phyloP scores from a whole-genome alignment of 2,797 vertebrate genomes.

The Xenops minutus region DNA sequence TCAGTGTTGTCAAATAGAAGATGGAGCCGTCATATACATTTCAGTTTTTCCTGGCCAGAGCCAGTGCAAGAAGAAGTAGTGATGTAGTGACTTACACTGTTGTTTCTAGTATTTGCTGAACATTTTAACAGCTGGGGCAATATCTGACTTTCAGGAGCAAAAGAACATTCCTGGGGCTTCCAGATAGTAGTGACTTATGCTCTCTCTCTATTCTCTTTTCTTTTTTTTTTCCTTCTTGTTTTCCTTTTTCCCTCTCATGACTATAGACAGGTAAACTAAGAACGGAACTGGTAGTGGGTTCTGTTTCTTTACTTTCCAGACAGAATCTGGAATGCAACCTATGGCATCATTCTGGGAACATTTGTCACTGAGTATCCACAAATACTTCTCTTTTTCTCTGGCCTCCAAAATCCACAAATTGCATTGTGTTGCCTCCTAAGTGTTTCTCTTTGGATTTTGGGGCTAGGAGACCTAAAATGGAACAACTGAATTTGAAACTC shows the following conservation, averaged over 20 bases:
- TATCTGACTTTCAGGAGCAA: neutral
- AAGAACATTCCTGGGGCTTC: neutral
- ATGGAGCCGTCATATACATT: neutral
- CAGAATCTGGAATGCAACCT: neutral
- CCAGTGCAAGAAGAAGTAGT: neutral
- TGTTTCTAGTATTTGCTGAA: neutral
- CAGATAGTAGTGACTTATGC: neutral
- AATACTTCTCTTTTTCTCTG: constrained; percentile 24
- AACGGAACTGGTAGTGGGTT: neutral
- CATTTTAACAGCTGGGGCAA: neutral
- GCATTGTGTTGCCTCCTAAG: neutral
- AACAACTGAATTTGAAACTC: neutral
- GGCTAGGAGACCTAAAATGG: constrained; percentile 27
- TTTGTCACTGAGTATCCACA: neutral
- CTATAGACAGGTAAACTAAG: neutral
- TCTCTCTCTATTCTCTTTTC: neutral
- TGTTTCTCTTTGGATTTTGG: neutral
- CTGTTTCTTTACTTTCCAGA: neutral
- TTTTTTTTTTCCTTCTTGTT: neutral
- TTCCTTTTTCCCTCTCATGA: neutral
- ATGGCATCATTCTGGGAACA: neutral
- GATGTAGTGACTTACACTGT: neutral
- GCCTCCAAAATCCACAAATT: constrained; percentile 11
- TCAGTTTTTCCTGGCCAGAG: neutral
- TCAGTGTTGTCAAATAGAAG: neutral